Evolutionary conservation across 92 coral and sea anemone species (phyloP), one percentile per base, ranked within the genome.

Genomic region (Heliopora coerulea): DNA sequence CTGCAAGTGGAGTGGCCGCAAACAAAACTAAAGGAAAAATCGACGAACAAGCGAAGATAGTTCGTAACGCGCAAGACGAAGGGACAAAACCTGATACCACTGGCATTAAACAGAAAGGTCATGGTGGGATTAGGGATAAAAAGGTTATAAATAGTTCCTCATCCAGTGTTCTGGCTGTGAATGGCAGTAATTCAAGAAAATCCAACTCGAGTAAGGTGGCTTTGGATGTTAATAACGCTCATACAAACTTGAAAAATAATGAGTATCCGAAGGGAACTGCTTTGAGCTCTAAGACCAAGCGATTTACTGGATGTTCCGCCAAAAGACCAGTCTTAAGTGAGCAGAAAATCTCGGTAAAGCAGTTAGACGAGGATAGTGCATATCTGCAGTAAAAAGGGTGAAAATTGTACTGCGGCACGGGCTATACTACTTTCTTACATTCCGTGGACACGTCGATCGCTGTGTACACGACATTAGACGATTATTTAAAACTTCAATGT

Each of bases 251-350:
- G 42, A 46, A 44, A 25, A 70, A 52, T n/a, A 50, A 32, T 20
- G 77, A 70, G 9, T 8, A 70, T 10, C 46, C 74, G 19, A 67
- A 67, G 18, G 77, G 77, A 70, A 70, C 77, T 18, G 48, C 62
- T 13, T 70, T 70, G 41, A 70, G 50, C 34, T 48, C 77, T 7
- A 70, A 70, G 29, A 63, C 77, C 29, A 70, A 49, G 8, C 77
- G 63, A 32, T 70, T 70, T 34, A 30, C 18, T 39, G n/a, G 49
- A 24, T 62, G 18, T 62, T 62, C 41, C 48, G 11, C 69, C 1
- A 33, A 31, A 39, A 31, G 34, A 34, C 41, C 46, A 3, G 48
- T 62, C 37, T 49, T 52, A 32, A 69, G 48, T 17, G 76, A 62
- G 32, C 30, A 70, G 19, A 70, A 54, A 63, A 70, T 70, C 26